Evolutionary conservation across 2,888 invertebrate species (phyloP), one percentile per base, ranked within the genome.

Genomic region (Bimastos eiseni): DNA sequence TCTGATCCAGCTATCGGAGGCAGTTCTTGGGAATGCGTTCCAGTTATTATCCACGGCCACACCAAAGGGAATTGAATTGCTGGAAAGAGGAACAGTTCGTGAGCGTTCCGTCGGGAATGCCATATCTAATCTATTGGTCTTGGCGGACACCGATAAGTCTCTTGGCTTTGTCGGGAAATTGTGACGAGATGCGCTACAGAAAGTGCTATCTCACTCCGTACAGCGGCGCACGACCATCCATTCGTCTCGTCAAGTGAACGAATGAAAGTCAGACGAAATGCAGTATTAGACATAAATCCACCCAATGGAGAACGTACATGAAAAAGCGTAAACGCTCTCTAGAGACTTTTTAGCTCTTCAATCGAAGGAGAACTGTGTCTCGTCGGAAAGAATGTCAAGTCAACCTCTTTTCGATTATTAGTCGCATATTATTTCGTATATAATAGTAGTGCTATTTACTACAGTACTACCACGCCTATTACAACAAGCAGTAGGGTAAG

Each of bases 201-300:
- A 70, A 70, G 70, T 70, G 70, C 70, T 70, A 70, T 70, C 70
- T 70, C 70, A 70, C 70, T 70, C 70, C n/a, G 17, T 70, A n/a
- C 8, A 11, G 55, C 55, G 30, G 13, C 49, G 24, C 24, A 24
- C 49, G 49, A 49, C 49, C 49, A 49, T 49, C 70, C 70, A 70
- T 70, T n/a, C 70, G 70, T 70, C 70, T 70, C 11, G 8, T 70
- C 24, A 30, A 70, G 11, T 70, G 70, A 70, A 70, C 70, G 70
- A 70, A 70, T 70, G 70, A 70, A 70, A 70, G n/a, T 11, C 70
- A 70, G 70, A 70, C n/a, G 70, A 70, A 70, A 70, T 70, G 70
- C 70, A 70, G 70, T 8, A 70, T 70, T 70, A 70, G 70, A 11
- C 70, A 70, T 70, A 70, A 30, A n/a, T n/a, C 70, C 70, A 70